Conservation (phyloP, 2,888 invertebrate genomes). For the Apodemia mormo region DNA sequence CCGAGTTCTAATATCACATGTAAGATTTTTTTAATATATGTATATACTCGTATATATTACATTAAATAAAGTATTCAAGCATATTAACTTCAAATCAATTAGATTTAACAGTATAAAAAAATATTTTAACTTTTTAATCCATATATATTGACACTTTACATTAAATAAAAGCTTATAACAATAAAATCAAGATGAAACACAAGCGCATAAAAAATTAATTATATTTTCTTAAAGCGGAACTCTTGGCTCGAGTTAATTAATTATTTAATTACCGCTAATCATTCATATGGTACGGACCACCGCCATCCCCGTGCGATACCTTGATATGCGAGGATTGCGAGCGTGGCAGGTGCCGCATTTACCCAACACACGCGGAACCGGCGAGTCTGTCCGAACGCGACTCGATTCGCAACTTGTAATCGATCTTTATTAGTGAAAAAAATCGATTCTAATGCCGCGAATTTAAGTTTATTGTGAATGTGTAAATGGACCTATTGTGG, state of each 20-base stretch:
- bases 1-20: too few relatives aligned
- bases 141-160: too few relatives aligned
- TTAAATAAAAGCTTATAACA: neutral
- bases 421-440: slow-evolving; percentile 22
- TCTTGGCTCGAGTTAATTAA: slow-evolving; percentile 23
- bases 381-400: slow-evolving; percentile 50
- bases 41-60: too few relatives aligned
- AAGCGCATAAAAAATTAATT: neutral
- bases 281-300: slow-evolving; percentile 31
- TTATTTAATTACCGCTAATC: slow-evolving; percentile 32
- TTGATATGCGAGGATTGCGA: slow-evolving; percentile 35
- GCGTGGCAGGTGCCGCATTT: slow-evolving; percentile 66
- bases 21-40: too few relatives aligned
- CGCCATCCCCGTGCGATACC: slow-evolving; percentile 45
- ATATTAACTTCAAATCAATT: too few relatives aligned
- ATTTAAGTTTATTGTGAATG: too few relatives aligned
- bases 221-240: slow-evolving; percentile 23
- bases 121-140: too few relatives aligned
- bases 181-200: neutral
- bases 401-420: slow-evolving; percentile 39
- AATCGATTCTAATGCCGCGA: neutral
- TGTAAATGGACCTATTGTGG: too few relatives aligned
- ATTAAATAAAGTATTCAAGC: too few relatives aligned
- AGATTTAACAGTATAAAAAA: too few relatives aligned
- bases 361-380: slow-evolving; percentile 66